Evolutionary conservation across 1,140 invertebrate species (phyloP).

Genomic region (Delia radicum): DNA sequence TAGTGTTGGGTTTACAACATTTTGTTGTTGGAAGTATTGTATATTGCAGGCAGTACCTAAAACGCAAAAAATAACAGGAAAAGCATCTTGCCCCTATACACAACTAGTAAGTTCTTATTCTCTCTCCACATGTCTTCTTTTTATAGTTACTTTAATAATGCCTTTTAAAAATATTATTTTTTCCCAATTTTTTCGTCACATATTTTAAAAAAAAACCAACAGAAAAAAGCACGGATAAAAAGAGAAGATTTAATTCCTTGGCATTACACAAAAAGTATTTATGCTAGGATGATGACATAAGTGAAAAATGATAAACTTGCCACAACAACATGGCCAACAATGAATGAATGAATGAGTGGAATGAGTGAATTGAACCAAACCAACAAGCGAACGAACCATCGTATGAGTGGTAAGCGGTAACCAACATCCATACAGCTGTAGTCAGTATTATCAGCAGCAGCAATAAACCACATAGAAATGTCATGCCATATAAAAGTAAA

Average conservation of each 20-base stretch:
- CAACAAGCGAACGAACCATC: background rate
- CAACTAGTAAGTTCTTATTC: background rate
- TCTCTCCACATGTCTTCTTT: background rate
- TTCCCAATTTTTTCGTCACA: background rate
- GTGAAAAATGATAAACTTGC: conserved; percentile 25
- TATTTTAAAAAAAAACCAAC: background rate
- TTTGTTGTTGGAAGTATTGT: background rate
- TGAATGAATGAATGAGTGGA: background rate
- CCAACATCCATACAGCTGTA: background rate
- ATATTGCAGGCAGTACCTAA: background rate
- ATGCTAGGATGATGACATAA: conserved; percentile 12
- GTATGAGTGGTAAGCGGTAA: background rate
- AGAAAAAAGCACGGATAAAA: background rate
- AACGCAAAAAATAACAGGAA: background rate
- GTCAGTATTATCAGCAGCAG: background rate
- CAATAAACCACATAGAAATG: conserved; percentile 6
- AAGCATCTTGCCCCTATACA: background rate
- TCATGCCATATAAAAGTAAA: background rate
- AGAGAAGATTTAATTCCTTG: conserved; percentile 1
- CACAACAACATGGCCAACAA: conserved; percentile 11
- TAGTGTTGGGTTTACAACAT: background rate
- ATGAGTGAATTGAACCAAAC: background rate
- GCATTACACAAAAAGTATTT: conserved; percentile 14
- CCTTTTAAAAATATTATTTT: background rate
- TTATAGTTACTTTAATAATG: background rate